Evolutionary conservation across 2,888 invertebrate species (phyloP).

Genomic region (Mesochorus sp.): DNA sequence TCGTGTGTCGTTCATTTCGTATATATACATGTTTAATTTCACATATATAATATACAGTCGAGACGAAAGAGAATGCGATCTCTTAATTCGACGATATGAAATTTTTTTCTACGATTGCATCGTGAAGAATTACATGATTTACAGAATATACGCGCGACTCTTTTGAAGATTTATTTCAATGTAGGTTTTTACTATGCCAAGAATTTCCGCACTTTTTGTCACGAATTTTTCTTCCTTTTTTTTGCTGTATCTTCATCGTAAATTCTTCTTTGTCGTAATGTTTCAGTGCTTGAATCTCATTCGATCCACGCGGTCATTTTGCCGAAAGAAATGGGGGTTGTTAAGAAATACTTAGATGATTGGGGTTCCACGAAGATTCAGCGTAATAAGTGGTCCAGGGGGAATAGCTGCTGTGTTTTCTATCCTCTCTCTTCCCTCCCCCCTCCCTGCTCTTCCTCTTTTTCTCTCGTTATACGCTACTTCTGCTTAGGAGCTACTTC

Average conservation of each 20-base stretch:
- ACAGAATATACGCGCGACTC: no score
- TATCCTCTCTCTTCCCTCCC: constrained; percentile 7
- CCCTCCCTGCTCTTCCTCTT: no score
- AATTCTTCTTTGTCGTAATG: not conserved
- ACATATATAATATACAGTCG: constrained; percentile 48
- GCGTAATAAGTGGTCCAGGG: constrained; percentile 79
- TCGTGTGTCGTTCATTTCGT: not conserved
- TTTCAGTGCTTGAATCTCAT: not conserved
- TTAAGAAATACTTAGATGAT: constrained; percentile 80
- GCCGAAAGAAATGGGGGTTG: constrained; percentile 64
- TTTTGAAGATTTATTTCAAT: no score
- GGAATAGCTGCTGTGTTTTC: constrained; percentile 69
- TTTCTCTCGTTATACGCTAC: constrained; percentile 8
- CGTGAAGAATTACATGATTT: no score
- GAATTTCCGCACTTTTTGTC: no score
- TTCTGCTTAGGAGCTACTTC: not conserved
- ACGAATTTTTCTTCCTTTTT: not conserved
- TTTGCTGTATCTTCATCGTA: not conserved
- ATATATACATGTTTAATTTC: constrained; percentile 32
- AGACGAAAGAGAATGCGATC: constrained; percentile 57
- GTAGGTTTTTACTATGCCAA: no score
- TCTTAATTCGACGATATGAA: constrained; percentile 17
- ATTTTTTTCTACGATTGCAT: not conserved
- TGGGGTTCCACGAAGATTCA: constrained; percentile 76
- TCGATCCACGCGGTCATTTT: constrained; percentile 26